These are phyloP conservation scores for Heliornis fulica DNA, from an alignment of 2,113 vertebrate species.

Conservation along the genomic window DNA sequence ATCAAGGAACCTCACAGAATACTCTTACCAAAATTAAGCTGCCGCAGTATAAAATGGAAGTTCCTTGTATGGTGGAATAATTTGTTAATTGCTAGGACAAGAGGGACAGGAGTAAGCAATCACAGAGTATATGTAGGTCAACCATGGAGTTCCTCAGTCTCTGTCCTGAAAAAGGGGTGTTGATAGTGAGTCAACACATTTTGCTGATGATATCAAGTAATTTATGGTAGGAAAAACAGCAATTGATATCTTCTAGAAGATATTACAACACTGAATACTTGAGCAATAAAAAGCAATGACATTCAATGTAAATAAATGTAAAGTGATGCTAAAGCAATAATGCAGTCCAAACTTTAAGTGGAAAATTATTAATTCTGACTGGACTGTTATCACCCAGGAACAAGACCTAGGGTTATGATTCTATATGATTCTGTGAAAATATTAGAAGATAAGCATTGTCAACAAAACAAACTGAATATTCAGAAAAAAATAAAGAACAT, in stretches of 20 bases:
- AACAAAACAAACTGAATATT: background rate
- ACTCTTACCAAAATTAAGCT: background rate
- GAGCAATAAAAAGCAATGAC: background rate
- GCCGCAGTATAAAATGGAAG: background rate
- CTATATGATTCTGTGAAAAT: background rate
- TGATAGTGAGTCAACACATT: background rate
- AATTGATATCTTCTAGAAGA: background rate
- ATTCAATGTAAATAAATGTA: background rate
- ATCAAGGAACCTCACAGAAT: background rate
- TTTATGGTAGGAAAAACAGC: background rate
- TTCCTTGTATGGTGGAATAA: background rate
- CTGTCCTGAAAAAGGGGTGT: background rate
- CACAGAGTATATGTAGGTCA: background rate
- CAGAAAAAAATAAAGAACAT: background rate
- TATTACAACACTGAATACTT: background rate
- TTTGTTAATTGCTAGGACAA: background rate
- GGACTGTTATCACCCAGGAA: background rate
- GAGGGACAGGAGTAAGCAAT: background rate
- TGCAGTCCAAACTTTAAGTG: background rate
- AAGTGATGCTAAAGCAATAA: background rate
- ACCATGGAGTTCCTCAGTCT: background rate
- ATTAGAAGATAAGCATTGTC: background rate
- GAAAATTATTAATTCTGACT: background rate
- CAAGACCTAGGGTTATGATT: background rate
- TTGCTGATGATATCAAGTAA: background rate